These are phyloP conservation scores for Scomber japonicus DNA, from an alignment of 2,113 vertebrate species.

Conservation along the genomic window DNA sequence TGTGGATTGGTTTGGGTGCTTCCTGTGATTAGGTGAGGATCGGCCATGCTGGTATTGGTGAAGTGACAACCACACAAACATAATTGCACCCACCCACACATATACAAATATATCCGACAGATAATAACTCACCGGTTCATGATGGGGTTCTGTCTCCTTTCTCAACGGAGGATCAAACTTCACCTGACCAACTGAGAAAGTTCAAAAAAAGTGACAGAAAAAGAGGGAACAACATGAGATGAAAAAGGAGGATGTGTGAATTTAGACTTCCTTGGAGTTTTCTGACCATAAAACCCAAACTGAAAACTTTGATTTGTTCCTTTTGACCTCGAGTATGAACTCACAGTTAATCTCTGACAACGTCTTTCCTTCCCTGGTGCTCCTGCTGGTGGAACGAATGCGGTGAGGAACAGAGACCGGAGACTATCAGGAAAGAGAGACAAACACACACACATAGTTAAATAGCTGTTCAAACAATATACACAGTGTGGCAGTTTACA, in stretches of 20 bases:
- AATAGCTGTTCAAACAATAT: slow-evolving; percentile 30
- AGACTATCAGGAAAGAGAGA: slow-evolving; percentile 85
- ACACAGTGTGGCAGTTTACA: slow-evolving; percentile 9
- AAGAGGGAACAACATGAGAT: background rate
- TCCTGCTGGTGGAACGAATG: slow-evolving; percentile 96
- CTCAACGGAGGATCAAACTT: slow-evolving; percentile 96
- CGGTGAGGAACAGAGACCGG: slow-evolving; percentile 94
- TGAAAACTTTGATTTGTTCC: background rate
- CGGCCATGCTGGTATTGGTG: slow-evolving; percentile 52
- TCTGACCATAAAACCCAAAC: background rate
- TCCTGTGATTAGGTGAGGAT: slow-evolving; percentile 48
- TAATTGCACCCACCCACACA: slow-evolving; percentile 4
- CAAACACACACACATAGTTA: slow-evolving; percentile 36
- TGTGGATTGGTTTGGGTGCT: slow-evolving; percentile 22
- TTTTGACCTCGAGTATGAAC: slow-evolving; percentile 50
- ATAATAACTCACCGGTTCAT: slow-evolving; percentile 91
- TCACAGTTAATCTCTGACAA: slow-evolving; percentile 99
- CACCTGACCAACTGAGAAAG: slow-evolving; percentile 87
- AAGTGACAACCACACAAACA: slow-evolving; percentile 39
- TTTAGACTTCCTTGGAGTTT: too few relatives aligned
- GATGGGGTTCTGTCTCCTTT: slow-evolving; percentile 97
- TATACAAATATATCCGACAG: background rate
- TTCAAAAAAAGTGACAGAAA: background rate
- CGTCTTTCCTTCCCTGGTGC: slow-evolving; percentile 96
- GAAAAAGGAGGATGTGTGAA: too few relatives aligned